Percentiles rank a stretch among this genome's conserved stretches.
phyloP scores from a whole-genome alignment of 2,888 invertebrate species.

The Itoplectis maculator region DNA sequence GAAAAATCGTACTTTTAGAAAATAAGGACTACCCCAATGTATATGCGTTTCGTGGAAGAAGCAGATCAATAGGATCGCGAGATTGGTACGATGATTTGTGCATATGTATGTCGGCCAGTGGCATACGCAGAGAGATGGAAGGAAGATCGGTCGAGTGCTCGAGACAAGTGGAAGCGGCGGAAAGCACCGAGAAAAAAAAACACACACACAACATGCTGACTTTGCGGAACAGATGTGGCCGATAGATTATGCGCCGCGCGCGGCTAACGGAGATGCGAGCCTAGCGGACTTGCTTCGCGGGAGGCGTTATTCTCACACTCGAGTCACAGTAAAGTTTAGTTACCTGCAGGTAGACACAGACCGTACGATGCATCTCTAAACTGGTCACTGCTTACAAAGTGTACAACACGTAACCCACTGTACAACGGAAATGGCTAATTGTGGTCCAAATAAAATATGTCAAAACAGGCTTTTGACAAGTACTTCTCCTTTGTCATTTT shows the following conservation, averaged over 20 bases:
- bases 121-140: not conserved
- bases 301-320: constrained; percentile 23
- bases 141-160: constrained; percentile 36
- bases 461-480: not conserved
- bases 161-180: constrained; percentile 31
- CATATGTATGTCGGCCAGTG: not conserved
- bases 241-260: constrained; percentile 41
- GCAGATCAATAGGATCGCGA: no score
- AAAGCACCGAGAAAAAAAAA: constrained; percentile 23
- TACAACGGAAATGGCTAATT: no score
- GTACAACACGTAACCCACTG: no score
- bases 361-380: no score
- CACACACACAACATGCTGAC: not conserved
- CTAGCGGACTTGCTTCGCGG: constrained; percentile 32
- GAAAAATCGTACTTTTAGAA: no score
- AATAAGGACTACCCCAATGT: no score
- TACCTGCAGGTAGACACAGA: not conserved
- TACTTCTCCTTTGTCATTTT: no score
- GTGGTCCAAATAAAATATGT: no score
- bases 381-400: no score
- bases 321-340: not conserved
- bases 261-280: constrained; percentile 47
- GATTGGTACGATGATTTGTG: not conserved
- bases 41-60: not conserved
- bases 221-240: constrained; percentile 54